phyloP scores from a whole-genome alignment of 2,113 vertebrate species.

The Hucho hucho region DNA sequence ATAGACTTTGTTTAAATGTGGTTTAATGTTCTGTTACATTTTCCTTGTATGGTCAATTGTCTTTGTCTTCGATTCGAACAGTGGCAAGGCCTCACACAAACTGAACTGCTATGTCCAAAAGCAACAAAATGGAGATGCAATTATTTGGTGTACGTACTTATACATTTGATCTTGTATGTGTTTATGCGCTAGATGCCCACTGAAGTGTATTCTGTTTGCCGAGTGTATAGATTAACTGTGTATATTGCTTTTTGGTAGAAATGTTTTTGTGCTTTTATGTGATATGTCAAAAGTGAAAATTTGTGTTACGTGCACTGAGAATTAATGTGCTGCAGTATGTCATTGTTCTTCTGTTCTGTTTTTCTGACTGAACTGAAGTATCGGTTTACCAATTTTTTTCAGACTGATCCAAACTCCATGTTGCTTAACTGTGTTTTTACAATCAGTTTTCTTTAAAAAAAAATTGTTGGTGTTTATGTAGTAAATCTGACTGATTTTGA shows the following conservation, averaged over 20 bases:
- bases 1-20: conserved; percentile 26
- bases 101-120: conserved; percentile 38
- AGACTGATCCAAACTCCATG: not conserved
- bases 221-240: conserved; percentile 50
- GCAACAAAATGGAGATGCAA: conserved; percentile 40
- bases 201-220: too few species aligned
- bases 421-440: not conserved
- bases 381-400: not conserved
- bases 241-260: conserved; percentile 54
- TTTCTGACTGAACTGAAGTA: not conserved
- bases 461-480: conserved; percentile 35
- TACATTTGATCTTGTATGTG: too few species aligned
- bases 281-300: conserved; percentile 63
- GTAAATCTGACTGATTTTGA: conserved; percentile 36
- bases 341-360: conserved; percentile 26
- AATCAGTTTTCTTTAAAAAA: conserved; percentile 1
- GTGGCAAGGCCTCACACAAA: not conserved
- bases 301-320: conserved; percentile 52
- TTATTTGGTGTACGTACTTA: conserved; percentile 24
- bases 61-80: conserved; percentile 26
- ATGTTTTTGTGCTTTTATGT: conserved; percentile 59
- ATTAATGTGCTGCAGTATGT: conserved; percentile 52
- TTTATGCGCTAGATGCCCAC: too few species aligned
- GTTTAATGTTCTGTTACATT: conserved; percentile 19
- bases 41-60: conserved; percentile 45